Conservation (phyloP, 2,113 vertebrate species). For the Paramisgurnus dabryanus region DNA sequence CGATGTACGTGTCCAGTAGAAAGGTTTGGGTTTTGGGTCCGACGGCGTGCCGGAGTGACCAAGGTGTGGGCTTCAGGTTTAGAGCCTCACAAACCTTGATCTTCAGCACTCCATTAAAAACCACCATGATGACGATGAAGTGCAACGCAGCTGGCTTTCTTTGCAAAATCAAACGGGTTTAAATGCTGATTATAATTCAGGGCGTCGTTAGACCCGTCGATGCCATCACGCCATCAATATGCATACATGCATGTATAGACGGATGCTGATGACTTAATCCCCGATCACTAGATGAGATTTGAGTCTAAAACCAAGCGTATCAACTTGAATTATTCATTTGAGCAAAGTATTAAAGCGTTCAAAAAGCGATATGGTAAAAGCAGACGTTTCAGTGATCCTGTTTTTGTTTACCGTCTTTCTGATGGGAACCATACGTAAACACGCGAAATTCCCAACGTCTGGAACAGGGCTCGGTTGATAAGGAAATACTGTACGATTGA, state of each 20-base stretch:
- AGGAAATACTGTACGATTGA: not conserved
- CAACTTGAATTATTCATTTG: slow-evolving; percentile 28
- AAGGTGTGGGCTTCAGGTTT: slow-evolving; percentile 96
- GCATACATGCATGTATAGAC: slow-evolving; percentile 15
- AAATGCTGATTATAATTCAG: slow-evolving; percentile 32
- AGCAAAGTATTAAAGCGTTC: slow-evolving; percentile 51
- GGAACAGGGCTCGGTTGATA: slow-evolving; percentile 6
- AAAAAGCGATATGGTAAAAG: slow-evolving; percentile 45
- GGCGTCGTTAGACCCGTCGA: slow-evolving; percentile 20
- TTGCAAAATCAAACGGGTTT: slow-evolving; percentile 14
- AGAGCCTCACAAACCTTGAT: slow-evolving; percentile 97
- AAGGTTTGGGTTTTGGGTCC: slow-evolving; percentile 94
- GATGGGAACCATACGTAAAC: slow-evolving; percentile 55
- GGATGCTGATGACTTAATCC: slow-evolving; percentile 41
- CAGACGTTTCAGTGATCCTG: slow-evolving; percentile 40
- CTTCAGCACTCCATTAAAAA: slow-evolving; percentile 98
- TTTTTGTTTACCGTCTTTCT: slow-evolving; percentile 68
- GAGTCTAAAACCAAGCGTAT: slow-evolving; percentile 47
- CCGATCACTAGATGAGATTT: slow-evolving; percentile 1
- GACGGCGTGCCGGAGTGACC: slow-evolving; percentile 96
- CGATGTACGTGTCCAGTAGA: slow-evolving; percentile 95
- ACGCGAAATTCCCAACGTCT: slow-evolving; percentile 42
- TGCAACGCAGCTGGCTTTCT: slow-evolving; percentile 47
- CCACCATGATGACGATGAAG: slow-evolving; percentile 85
- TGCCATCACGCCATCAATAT: slow-evolving; percentile 45